Evolutionary conservation across 2,888 invertebrate genomes (phyloP), one percentile per base, ranked within the genome.

Genomic region (Leucophora obtusa): DNA sequence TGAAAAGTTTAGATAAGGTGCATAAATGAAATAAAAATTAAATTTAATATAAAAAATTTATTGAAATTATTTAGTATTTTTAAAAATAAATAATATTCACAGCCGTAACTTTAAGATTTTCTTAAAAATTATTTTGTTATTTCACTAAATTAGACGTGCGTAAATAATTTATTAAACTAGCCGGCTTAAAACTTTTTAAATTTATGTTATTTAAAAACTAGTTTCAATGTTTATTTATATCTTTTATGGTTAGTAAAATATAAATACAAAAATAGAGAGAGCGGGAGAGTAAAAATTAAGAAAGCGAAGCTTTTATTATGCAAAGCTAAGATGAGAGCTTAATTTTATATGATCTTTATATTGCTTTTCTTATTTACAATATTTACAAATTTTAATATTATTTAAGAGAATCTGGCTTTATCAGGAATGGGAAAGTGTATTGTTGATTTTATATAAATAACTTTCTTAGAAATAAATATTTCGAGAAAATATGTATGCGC

Each of bases 161-260:
- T 66, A 59, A 70, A 4, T 58, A 63, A n/a, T 59, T 65, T 33
- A 1, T 17, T 18, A 14, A 65, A 66, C 71, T 66, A 66, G 50
- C 60, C 66, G 53, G 24, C 54, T 77, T 59, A 35, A 66, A n/a
- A 38, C 24, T 33, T 35, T 10, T 21, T 15, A 17, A 60, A 18
- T 54, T 59, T 60, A 66, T 77, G 71, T 56, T 66, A 43, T 38
- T 54, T 10, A 35, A 54, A 38, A 72, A 24, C 54, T 53, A 60
- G 21, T 43, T 60, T 35, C 47, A 18, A 35, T 65, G 53, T 47
- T 71, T 77, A 77, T 72, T 72, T 72, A 72, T 77, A 77, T 38
- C 28, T n/a, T 47, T 47, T 2, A 47, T n/a, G 43, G n/a, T 43
- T 50, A 56, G 47, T 9, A 7, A 8, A 28, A 56, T 9, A 8